Conservation (phyloP, 2,797 vertebrate species). For the Psittacula derbiana region DNA sequence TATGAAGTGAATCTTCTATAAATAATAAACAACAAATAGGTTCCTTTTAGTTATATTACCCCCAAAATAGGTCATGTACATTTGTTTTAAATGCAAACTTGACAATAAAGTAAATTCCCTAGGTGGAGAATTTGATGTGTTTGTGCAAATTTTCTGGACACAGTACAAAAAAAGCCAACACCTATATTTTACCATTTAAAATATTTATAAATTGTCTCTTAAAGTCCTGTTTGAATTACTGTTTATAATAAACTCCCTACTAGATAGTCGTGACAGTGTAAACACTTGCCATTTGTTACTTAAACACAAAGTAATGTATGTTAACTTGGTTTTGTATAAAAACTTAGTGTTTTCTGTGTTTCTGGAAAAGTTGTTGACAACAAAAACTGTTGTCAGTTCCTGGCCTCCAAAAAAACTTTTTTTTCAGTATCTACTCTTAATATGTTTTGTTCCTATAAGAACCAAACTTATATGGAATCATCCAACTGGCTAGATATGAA, state of each 20-base stretch:
- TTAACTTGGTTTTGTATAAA: conserved; percentile 3
- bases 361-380: neutral
- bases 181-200: conserved; percentile 74
- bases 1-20: conserved; percentile 80
- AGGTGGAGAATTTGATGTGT: conserved; percentile 74
- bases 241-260: conserved; percentile 70
- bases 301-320: neutral
- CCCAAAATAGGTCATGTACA: conserved; percentile 77
- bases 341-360: neutral
- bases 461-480: neutral
- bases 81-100: conserved; percentile 78
- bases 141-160: conserved; percentile 79
- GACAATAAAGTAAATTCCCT: conserved; percentile 76
- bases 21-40: conserved; percentile 82
- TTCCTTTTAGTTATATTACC: conserved; percentile 79
- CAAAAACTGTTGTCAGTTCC: neutral
- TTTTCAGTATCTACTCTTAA: conserved; percentile 15
- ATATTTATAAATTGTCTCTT: conserved; percentile 78
- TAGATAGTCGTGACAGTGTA: conserved; percentile 41
- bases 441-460: conserved; percentile 22
- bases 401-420: neutral
- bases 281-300: conserved; percentile 37
- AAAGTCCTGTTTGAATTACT: conserved; percentile 72
- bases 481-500: neutral
- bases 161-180: conserved; percentile 58